Base-by-base conservation (phyloP, 1,140 invertebrate species). In the Holotrichia oblita region DNA sequence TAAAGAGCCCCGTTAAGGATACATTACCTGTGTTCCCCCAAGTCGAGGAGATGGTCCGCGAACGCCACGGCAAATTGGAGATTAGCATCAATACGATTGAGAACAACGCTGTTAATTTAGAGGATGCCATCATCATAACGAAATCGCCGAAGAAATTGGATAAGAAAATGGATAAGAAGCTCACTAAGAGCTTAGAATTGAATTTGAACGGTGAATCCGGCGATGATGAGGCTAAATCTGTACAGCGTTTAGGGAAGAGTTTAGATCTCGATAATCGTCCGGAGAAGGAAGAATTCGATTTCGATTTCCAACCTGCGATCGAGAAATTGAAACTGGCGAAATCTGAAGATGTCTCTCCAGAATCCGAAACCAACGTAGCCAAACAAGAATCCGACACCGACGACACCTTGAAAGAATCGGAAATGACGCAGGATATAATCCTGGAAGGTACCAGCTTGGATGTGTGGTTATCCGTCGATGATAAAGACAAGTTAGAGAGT, bases 61-160 rank as follows among this genome's bases (percentile, higher is more conserved):
- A 86, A 81, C 79, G 85, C 42, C 83, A 84, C 55, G 86, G 86
- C 8, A 86, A 86, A 81, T 78, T 87, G 22, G 86, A 87, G 80
- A 87, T 87, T 40, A 86, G 84, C 69, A 87, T 87, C 17, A 86
- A 87, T 77, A 86, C 85, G 0, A 86, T 86, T n/a, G 85, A 87
- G 79, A 83, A 83, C 48, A 81, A 82, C 0, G 83, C 76, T 48
- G 83, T 87, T 8, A 82, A 84, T 14, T 55, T 87, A 55, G 86
- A 87, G 78, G 86, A 87, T 79, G 86, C 86, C 2, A 86, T 87
- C n/a, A 90, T 93, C 77, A 92, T 93, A 81, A 91, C 92, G 0
- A 93, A 93, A 84, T 91, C 91, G 22, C 92, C 92, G 1, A 91
- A 92, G 79, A 92, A 92, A 81, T 82, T 93, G 6, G 92, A 93